A percentile compares a stretch with the other conserved stretches of the same genome.
Conservation (phyloP, 2,797 vertebrate species). For the Benthosema pterotum region DNA sequence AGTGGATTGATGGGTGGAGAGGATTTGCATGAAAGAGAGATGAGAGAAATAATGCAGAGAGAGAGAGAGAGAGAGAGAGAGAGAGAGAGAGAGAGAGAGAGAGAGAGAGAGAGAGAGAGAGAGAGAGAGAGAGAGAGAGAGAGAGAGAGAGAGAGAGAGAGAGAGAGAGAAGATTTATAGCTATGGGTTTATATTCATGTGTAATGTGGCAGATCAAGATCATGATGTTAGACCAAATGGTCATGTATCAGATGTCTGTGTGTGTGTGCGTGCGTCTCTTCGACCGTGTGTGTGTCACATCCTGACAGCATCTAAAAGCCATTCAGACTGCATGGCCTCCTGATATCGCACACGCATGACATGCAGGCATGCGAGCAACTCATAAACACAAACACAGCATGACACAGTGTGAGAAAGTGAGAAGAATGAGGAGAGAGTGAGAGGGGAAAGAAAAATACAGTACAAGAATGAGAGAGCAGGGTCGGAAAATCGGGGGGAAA, state of each 20-base stretch:
- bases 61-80: slow-evolving; percentile 16
- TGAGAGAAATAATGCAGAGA: neutral
- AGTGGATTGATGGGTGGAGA: slow-evolving; percentile 61
- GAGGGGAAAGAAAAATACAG: neutral
- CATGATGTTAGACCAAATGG: slow-evolving; percentile 47
- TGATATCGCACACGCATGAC: slow-evolving; percentile 22
- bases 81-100: slow-evolving; percentile 4
- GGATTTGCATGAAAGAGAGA: slow-evolving; percentile 26
- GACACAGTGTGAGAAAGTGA: slow-evolving; percentile 27
- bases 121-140: neutral
- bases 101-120: slow-evolving; percentile 7
- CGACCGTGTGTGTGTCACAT: slow-evolving; percentile 17
- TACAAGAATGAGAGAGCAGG: slow-evolving; percentile 20
- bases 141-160: neutral
- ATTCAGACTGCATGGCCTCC: slow-evolving; percentile 22
- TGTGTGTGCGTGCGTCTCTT: neutral
- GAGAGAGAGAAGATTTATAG: slow-evolving; percentile 49
- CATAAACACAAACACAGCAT: slow-evolving; percentile 44
- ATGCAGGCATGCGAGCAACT: slow-evolving; percentile 22
- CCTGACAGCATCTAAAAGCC: slow-evolving; percentile 31
- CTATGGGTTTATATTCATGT: slow-evolving; percentile 60
- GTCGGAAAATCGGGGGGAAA: neutral
- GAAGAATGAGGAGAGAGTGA: slow-evolving; percentile 2
- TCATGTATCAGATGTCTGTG: slow-evolving; percentile 52
- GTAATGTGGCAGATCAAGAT: slow-evolving; percentile 55